Evolutionary conservation across 2,113 vertebrate species (phyloP).

Genomic region (Semicossyphus pulcher): DNA sequence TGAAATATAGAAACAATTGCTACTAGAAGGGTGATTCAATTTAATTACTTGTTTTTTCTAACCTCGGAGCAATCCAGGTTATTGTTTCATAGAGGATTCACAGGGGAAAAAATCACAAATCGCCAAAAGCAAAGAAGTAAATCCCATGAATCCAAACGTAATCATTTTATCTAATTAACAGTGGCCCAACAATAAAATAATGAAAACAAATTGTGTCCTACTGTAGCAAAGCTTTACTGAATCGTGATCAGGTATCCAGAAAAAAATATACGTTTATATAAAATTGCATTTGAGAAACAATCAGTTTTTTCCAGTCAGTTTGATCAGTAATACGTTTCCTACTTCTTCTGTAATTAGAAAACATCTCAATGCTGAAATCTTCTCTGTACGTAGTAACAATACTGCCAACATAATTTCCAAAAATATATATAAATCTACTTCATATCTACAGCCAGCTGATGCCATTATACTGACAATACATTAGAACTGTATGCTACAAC

Average conservation of each 20-base stretch:
- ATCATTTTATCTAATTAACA: background rate
- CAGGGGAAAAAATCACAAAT: too few relatives aligned
- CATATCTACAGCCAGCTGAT: slow-evolving; percentile 62
- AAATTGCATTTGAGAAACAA: slow-evolving; percentile 57
- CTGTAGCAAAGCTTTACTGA: slow-evolving; percentile 69
- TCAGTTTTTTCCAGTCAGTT: slow-evolving; percentile 14
- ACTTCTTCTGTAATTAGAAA: slow-evolving; percentile 50
- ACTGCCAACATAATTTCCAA: slow-evolving; percentile 32
- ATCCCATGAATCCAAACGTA: background rate
- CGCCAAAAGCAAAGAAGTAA: too few relatives aligned
- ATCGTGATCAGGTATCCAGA: slow-evolving; percentile 51
- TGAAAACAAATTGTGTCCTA: slow-evolving; percentile 14
- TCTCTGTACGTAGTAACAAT: slow-evolving; percentile 39
- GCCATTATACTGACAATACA: slow-evolving; percentile 47
- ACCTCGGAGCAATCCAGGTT: too few relatives aligned
- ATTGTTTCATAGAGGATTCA: too few relatives aligned
- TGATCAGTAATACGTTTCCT: slow-evolving; percentile 25
- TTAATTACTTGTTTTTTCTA: too few relatives aligned
- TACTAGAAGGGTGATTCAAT: too few relatives aligned
- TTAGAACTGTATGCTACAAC: slow-evolving; percentile 40
- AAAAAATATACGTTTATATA: slow-evolving; percentile 54
- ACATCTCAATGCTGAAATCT: slow-evolving; percentile 13
- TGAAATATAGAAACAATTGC: too few relatives aligned
- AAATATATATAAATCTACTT: slow-evolving; percentile 58
- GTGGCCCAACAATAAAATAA: slow-evolving; percentile 13